Conservation (phyloP, 2,797 vertebrate species). For the Argyrosomus regius region DNA sequence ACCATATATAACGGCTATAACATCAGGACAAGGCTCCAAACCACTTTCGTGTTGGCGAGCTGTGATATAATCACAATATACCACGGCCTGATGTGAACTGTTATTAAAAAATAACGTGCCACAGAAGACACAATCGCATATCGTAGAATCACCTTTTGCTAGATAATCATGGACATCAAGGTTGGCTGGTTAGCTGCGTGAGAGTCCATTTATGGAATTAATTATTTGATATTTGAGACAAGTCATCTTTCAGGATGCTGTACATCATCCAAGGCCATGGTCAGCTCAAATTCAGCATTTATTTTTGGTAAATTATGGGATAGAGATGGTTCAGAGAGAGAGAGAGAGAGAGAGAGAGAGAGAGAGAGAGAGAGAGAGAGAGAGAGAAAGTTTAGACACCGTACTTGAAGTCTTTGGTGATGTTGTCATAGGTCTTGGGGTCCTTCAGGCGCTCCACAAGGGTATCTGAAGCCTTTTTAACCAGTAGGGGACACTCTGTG, state of each 20-base stretch:
- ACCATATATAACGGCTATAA: too few relatives aligned
- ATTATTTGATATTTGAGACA: not conserved
- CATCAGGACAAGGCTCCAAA: too few relatives aligned
- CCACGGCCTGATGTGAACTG: too few relatives aligned
- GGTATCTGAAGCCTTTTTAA: constrained; percentile 79
- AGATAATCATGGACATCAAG: not conserved
- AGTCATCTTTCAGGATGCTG: not conserved
- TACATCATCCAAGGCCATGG: not conserved
- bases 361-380: not conserved
- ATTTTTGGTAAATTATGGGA: not conserved
- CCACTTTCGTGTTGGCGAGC: too few relatives aligned
- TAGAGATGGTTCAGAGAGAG: not conserved
- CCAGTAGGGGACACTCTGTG: constrained; percentile 70
- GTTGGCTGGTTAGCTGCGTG: not conserved
- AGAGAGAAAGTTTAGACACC: not conserved
- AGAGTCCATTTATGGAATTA: not conserved
- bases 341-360: not conserved
- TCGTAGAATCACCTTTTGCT: not conserved
- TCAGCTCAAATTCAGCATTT: not conserved
- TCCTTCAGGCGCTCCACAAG: constrained; percentile 72
- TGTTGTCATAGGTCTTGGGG: constrained; percentile 74
- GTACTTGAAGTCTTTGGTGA: constrained; percentile 87
- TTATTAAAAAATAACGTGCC: too few relatives aligned
- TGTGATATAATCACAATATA: too few relatives aligned
- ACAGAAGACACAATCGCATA: not conserved